Evolutionary conservation across 1,140 invertebrate genomes (phyloP).

Genomic region (Eciton burchellii): DNA sequence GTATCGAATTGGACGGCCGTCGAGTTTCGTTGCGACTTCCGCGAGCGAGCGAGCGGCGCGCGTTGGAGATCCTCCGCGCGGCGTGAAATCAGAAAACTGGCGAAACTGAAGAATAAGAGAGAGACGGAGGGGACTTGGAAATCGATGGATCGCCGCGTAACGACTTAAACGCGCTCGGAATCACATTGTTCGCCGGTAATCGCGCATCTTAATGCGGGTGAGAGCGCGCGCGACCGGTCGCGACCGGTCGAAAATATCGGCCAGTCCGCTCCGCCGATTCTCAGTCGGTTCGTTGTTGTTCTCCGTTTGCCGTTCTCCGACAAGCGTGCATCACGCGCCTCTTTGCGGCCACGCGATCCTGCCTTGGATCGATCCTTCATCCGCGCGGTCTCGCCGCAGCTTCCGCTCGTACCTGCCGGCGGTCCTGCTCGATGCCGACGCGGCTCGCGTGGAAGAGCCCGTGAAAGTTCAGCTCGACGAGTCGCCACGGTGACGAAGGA

Average conservation of each 20-base stretch:
- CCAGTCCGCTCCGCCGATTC: conserved; percentile 66
- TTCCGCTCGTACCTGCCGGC: too few species aligned
- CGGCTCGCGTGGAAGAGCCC: too few species aligned
- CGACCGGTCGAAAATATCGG: conserved; percentile 61
- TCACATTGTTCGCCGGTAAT: conserved; percentile 81
- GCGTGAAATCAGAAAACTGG: conserved; percentile 66
- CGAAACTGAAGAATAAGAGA: conserved; percentile 48
- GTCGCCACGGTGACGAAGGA: too few species aligned
- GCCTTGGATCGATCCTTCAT: conserved; percentile 61
- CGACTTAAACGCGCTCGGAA: conserved; percentile 77
- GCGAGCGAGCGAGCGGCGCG: conserved; percentile 10
- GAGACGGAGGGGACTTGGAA: conserved; percentile 33
- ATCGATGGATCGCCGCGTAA: conserved; percentile 72
- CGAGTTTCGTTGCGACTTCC: conserved; percentile 34
- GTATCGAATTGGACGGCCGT: conserved; percentile 44
- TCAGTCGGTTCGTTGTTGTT: too few species aligned
- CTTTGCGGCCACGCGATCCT: conserved; percentile 70
- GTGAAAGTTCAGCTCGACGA: too few species aligned
- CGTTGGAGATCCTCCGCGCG: conserved; percentile 22
- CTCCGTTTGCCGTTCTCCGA: conserved; percentile 66
- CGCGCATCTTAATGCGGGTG: conserved; percentile 81
- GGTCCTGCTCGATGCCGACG: too few species aligned
- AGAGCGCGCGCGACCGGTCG: conserved; percentile 71
- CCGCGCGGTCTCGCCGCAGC: conserved; percentile 25
- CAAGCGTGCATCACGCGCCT: conserved; percentile 68